These are phyloP conservation scores for Thereva unica DNA, from an alignment of 2,888 invertebrate species.

Conservation along the genomic window DNA sequence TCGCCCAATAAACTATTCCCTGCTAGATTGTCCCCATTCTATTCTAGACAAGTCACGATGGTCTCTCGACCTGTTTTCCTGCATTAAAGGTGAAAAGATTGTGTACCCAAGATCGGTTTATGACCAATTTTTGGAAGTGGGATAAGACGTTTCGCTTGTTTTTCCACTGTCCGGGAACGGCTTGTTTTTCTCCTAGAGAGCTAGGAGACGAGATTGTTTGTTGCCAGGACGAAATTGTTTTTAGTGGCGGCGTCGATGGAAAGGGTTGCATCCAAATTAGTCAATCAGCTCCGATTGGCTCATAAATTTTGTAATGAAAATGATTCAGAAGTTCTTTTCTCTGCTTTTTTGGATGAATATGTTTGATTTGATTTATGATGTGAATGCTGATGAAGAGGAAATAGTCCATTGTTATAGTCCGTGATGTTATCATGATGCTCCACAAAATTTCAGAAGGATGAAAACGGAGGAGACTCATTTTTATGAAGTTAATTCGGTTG, in stretches of 20 bases:
- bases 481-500: too few relatives aligned
- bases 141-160: conserved; percentile 28
- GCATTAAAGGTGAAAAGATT: conserved; percentile 33
- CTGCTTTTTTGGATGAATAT: too few relatives aligned
- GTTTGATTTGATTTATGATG: not conserved
- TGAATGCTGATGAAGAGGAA: not conserved
- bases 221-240: conserved; percentile 31
- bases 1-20: conserved; percentile 25
- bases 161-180: conserved; percentile 27
- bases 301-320: conserved; percentile 10
- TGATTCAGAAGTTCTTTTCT: too few relatives aligned
- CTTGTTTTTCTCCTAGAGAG: conserved; percentile 20
- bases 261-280: conserved; percentile 34
- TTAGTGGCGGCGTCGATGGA: conserved; percentile 1
- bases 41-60: not conserved
- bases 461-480: too few relatives aligned
- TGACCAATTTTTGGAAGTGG: conserved; percentile 22
- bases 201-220: conserved; percentile 19
- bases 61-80: conserved; percentile 25
- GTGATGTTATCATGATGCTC: too few relatives aligned
- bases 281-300: conserved; percentile 23
- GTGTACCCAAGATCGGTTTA: conserved; percentile 30
- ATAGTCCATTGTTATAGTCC: not conserved
- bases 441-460: not conserved
- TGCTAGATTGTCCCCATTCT: conserved; percentile 16